phyloP scores from a whole-genome alignment of 2,888 invertebrate species.

The Athalia cordata region DNA sequence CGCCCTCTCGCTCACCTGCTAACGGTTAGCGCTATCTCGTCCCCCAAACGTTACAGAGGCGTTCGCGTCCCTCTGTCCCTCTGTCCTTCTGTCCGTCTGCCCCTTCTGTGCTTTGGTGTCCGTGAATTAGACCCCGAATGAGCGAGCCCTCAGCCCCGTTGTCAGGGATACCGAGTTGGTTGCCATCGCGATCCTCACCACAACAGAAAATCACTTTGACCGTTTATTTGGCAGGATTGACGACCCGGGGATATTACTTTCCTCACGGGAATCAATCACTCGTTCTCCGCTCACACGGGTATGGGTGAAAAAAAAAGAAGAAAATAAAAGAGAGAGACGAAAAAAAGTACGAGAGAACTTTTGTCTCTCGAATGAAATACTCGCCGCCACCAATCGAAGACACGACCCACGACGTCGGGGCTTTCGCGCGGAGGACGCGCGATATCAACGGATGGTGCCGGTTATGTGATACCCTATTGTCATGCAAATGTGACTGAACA shows the following conservation, averaged over 20 bases:
- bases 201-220: constrained; percentile 72
- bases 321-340: background rate
- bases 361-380: background rate
- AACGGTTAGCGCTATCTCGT: constrained; percentile 30
- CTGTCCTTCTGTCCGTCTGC: constrained; percentile 27
- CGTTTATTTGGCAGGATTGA: constrained; percentile 65
- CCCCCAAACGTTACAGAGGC: constrained; percentile 46
- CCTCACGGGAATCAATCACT: constrained; percentile 32
- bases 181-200: constrained; percentile 71
- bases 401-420: background rate
- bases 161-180: constrained; percentile 61
- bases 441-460: constrained; percentile 51
- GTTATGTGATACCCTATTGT: constrained; percentile 71
- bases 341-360: background rate
- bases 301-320: background rate
- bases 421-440: background rate
- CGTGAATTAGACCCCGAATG: constrained; percentile 64
- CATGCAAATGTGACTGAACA: constrained; percentile 68
- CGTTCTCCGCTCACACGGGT: background rate
- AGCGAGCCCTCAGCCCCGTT: constrained; percentile 58
- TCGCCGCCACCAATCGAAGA: background rate
- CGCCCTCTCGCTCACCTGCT: constrained; percentile 50
- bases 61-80: constrained; percentile 50
- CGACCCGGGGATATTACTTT: constrained; percentile 28
- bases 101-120: constrained; percentile 46